A percentile compares a stretch with the other conserved stretches of the same genome.
Conservation (phyloP, 2,888 invertebrate genomes). For the Autographa pulchrina region DNA sequence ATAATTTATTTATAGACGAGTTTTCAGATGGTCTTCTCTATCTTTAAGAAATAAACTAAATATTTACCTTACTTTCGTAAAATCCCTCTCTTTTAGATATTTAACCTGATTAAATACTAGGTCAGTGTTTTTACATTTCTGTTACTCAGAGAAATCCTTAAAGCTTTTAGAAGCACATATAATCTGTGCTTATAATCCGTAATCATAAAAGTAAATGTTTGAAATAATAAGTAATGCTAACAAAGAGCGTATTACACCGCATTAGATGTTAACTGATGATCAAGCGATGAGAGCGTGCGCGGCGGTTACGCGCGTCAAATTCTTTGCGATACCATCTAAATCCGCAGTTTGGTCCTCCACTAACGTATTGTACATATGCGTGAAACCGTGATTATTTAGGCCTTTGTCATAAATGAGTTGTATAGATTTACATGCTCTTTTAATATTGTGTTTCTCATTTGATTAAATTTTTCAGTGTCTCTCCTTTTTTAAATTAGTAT, state of each 20-base stretch:
- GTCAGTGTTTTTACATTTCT: neutral
- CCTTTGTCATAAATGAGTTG: neutral
- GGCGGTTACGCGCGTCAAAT: constrained; percentile 74
- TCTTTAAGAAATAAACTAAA: neutral
- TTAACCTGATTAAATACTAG: no score
- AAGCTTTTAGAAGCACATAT: neutral
- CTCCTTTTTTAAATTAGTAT: neutral
- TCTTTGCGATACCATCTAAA: constrained; percentile 84
- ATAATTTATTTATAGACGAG: constrained; percentile 48
- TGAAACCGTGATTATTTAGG: constrained; percentile 42
- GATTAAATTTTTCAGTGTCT: neutral
- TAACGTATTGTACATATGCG: constrained; percentile 58
- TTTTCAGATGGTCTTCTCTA: constrained; percentile 25
- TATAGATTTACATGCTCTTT: neutral
- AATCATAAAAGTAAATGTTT: constrained; percentile 34
- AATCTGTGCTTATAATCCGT: constrained; percentile 17
- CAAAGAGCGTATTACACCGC: constrained; percentile 80
- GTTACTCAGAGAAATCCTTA: neutral
- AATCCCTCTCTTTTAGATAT: no score
- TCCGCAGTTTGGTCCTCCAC: constrained; percentile 73
- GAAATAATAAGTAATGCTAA: constrained; percentile 59
- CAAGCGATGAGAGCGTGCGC: constrained; percentile 61
- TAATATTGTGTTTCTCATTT: neutral
- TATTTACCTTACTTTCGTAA: neutral
- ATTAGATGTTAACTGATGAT: constrained; percentile 81